Base-by-base conservation (phyloP, 2,797 vertebrate genomes). In the Fundulus diaphanus region DNA sequence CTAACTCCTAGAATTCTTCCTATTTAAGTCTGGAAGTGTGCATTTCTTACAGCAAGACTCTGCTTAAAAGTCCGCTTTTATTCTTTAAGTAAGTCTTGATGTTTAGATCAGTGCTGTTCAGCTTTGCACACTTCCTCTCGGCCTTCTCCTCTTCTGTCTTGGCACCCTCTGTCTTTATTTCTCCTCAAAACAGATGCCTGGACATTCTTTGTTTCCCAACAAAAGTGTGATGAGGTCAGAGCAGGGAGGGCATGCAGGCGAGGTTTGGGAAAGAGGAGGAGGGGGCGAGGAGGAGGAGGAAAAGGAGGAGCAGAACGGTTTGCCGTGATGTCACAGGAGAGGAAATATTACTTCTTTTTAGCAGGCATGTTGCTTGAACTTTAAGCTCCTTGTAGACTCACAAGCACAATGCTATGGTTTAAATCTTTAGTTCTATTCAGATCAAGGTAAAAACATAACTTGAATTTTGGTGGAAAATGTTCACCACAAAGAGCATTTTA, bases 171-270 rank as follows among this genome's bases (percentile, higher is more conserved):
- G 82, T 76, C 87, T 94, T 88, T 93, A 90, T 93, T 93, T 92
- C 81, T 86, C 82, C 85, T 93, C 85, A 91, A 95, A 93, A 95
- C 93, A 94, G 89, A 93, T 87, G 90, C 92, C 88, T 88, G 84
- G 82, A 78, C 88, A 86, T 79, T 90, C 92, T 93, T 94, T 95
- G 93, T 95, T 93, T 91, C 85, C 89, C 82, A 93, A 95, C 93
- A 94, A 95, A 94, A 82, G 79, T 88, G 56, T 79, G 89, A 74
- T 91, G 92, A 94, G 91, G 92, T 95, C 93, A 94, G 85, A 74
- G 85, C 81, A 67, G 82, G 72, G 77, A 70, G 72, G 69, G 69
- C 74, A 86, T 84, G 79, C 83, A 82, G 88, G 85, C 81, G 13
- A 84, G 80, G 78, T 73, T 73, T 82, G 75, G 74, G 87, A 80